These are phyloP conservation scores for Listronotus bonariensis DNA, from an alignment of 1,140 invertebrate species.

Conservation along the genomic window DNA sequence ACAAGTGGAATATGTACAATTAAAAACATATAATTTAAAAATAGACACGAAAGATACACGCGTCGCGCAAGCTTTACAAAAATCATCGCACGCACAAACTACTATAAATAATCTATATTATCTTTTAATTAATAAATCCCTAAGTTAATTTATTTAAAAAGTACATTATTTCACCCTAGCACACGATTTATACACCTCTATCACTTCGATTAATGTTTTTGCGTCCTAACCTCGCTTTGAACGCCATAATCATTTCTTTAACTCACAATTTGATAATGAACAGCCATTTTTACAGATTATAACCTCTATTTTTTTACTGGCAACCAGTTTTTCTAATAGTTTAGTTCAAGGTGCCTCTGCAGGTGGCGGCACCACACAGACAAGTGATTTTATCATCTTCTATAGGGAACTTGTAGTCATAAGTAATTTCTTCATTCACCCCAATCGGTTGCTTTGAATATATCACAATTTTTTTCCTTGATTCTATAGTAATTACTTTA, in stretches of 20 bases:
- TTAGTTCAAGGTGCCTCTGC: constrained; percentile 94
- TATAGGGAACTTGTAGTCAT: constrained; percentile 99
- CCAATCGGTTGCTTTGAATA: constrained; percentile 98
- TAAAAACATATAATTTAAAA: constrained; percentile 12
- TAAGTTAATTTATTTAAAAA: constrained; percentile 2
- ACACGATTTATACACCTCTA: constrained; percentile 1
- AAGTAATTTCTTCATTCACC: constrained; percentile 99
- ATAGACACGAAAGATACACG: constrained; percentile 11
- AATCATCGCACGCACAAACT: constrained; percentile 2
- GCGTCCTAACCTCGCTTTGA: not conserved
- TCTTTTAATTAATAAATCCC: not conserved
- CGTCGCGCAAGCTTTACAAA: constrained; percentile 8
- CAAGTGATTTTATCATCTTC: constrained; percentile 99
- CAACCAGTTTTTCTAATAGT: too few relatives aligned
- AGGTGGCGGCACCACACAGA: constrained; percentile 90
- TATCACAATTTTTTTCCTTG: constrained; percentile 99
- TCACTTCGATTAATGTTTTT: not conserved
- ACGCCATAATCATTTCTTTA: not conserved
- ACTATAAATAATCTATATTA: not conserved
- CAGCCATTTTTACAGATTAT: too few relatives aligned
- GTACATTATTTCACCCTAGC: not conserved
- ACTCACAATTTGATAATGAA: not conserved
- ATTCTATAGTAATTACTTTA: constrained; percentile 97
- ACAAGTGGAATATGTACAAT: constrained; percentile 6
- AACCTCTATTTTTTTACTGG: too few relatives aligned